phyloP scores from a whole-genome alignment of 23 tunicate species.

The Ascidia mentula region DNA sequence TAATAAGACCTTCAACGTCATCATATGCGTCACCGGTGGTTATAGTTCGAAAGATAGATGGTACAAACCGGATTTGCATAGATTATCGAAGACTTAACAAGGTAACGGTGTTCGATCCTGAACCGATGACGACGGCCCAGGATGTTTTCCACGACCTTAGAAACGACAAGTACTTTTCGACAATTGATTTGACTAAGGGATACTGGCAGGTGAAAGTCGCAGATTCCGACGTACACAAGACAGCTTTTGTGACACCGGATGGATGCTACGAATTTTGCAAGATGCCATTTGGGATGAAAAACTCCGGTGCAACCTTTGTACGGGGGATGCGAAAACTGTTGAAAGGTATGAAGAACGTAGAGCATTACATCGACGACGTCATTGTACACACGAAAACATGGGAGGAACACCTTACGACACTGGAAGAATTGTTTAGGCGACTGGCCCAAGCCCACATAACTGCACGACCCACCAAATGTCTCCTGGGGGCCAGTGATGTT shows the following conservation, averaged over 20 bases:
- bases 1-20: background rate
- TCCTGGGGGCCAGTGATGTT: background rate
- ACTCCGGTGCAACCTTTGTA: too few species aligned
- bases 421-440: background rate
- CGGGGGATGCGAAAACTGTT: too few species aligned
- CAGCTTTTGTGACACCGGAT: background rate
- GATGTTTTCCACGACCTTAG: conserved; percentile 7
- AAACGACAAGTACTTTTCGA: background rate
- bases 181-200: too few species aligned
- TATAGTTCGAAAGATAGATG: conserved; percentile 16
- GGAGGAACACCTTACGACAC: background rate
- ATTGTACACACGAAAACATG: background rate
- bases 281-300: background rate
- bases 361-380: too few species aligned
- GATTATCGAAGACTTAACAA: conserved; percentile 18
- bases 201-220: background rate
- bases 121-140: conserved; percentile 12
- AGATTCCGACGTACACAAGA: background rate
- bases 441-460: background rate
- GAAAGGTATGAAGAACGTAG: too few species aligned
- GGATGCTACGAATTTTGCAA: background rate
- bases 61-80: conserved; percentile 7
- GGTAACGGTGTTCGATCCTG: conserved; percentile 16
- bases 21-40: conserved; percentile 26
- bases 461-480: background rate